These are phyloP conservation scores for Cirrhinus mrigala DNA, from an alignment of 2,797 vertebrate genomes.

Conservation along the genomic window DNA sequence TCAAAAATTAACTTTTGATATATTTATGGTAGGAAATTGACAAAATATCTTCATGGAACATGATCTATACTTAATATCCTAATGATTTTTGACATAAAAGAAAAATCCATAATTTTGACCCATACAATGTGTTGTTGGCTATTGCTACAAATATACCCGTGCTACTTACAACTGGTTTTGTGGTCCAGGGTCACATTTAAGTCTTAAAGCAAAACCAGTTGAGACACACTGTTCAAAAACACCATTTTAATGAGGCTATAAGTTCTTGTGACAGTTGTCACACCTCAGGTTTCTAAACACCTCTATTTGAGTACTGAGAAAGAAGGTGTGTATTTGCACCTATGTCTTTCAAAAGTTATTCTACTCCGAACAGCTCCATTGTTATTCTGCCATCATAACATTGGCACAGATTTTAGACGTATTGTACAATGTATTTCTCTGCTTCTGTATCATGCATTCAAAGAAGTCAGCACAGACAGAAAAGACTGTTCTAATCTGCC, in stretches of 20 bases:
- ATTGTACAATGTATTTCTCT: not conserved
- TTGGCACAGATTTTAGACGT: not conserved
- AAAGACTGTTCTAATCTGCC: not conserved
- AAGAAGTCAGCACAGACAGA: not conserved
- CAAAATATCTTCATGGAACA: too few species aligned
- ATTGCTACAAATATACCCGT: too few species aligned
- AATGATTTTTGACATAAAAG: too few species aligned
- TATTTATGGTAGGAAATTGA: too few species aligned
- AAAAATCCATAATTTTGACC: too few species aligned
- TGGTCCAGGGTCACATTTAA: too few species aligned
- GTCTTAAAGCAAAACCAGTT: not conserved
- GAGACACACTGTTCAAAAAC: not conserved
- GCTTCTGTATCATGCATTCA: not conserved
- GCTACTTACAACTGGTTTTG: too few species aligned
- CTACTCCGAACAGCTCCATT: not conserved
- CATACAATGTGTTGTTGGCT: too few species aligned
- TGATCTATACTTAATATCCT: too few species aligned
- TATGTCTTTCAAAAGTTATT: not conserved
- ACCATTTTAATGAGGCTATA: not conserved
- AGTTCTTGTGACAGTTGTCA: not conserved
- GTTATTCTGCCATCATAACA: slow-evolving; percentile 1
- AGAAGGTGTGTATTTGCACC: not conserved
- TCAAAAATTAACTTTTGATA: too few species aligned
- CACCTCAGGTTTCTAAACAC: slow-evolving; percentile 8
- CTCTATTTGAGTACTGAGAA: slow-evolving; percentile 17